phyloP scores from a whole-genome alignment of 2,113 vertebrate genomes.

The Condylura cristata region DNA sequence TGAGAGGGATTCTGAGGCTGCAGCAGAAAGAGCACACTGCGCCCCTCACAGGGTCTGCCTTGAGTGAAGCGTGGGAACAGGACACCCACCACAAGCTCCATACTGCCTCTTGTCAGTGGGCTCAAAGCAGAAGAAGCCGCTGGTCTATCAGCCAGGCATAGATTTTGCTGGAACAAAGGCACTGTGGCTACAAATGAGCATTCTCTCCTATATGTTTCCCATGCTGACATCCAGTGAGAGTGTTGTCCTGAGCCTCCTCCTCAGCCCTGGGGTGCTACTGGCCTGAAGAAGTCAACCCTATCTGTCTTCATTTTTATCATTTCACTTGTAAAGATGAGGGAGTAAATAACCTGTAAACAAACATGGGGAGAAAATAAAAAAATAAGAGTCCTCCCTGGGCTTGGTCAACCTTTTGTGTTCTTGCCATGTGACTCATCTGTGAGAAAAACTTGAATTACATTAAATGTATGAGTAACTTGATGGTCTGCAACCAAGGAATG shows the following conservation, averaged over 20 bases:
- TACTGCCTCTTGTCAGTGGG: neutral
- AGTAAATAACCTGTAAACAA: neutral
- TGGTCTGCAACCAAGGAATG: constrained; percentile 1
- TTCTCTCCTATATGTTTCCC: neutral
- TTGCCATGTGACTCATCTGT: constrained; percentile 15
- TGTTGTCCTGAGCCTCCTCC: neutral
- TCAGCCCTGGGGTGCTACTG: neutral
- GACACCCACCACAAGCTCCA: fast-evolving
- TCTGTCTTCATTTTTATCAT: neutral
- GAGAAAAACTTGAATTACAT: constrained; percentile 33
- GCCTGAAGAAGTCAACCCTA: neutral
- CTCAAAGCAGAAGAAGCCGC: neutral
- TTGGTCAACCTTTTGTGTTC: neutral
- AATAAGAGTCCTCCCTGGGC: neutral
- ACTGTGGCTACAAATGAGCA: fast-evolving
- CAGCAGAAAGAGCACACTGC: neutral
- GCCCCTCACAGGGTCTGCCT: neutral
- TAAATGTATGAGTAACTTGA: neutral
- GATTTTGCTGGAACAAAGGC: neutral
- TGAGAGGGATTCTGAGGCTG: neutral
- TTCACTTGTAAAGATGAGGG: neutral
- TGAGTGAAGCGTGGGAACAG: neutral
- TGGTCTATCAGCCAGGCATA: neutral
- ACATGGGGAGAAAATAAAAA: neutral
- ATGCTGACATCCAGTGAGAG: too few species aligned